Evolutionary conservation across 2,113 vertebrate genomes (phyloP).

Genomic region (Arothron firmamentum): DNA sequence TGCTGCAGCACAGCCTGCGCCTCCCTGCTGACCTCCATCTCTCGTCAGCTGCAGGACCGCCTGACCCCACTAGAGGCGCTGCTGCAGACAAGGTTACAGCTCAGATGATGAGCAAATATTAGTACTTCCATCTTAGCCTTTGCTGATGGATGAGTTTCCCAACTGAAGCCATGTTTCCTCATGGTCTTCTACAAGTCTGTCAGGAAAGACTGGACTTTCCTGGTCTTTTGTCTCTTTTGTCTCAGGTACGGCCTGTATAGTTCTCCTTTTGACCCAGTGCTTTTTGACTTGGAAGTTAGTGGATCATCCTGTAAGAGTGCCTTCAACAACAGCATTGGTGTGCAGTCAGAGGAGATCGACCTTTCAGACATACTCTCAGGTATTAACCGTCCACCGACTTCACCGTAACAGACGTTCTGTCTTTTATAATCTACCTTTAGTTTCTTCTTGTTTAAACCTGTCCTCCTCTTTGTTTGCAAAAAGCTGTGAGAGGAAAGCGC

Average conservation of each 20-base stretch:
- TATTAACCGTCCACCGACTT: constrained; percentile 35
- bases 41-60: constrained; percentile 91
- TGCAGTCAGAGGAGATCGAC: constrained; percentile 98
- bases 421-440: no score
- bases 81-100: constrained; percentile 87
- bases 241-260: constrained; percentile 94
- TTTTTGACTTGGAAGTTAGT: constrained; percentile 97
- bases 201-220: neutral
- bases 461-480: no score
- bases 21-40: constrained; percentile 89
- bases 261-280: constrained; percentile 96
- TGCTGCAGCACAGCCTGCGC: constrained; percentile 93
- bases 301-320: constrained; percentile 98
- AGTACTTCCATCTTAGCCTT: no score
- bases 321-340: constrained; percentile 90
- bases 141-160: no score
- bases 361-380: constrained; percentile 98
- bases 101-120: neutral
- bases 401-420: neutral
- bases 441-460: neutral
- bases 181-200: neutral
- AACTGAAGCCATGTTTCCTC: no score
- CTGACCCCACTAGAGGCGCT: constrained; percentile 94
- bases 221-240: neutral
- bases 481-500: no score